Base-by-base conservation (phyloP, 2,888 invertebrate genomes). In the Epirrhoe tristata region DNA sequence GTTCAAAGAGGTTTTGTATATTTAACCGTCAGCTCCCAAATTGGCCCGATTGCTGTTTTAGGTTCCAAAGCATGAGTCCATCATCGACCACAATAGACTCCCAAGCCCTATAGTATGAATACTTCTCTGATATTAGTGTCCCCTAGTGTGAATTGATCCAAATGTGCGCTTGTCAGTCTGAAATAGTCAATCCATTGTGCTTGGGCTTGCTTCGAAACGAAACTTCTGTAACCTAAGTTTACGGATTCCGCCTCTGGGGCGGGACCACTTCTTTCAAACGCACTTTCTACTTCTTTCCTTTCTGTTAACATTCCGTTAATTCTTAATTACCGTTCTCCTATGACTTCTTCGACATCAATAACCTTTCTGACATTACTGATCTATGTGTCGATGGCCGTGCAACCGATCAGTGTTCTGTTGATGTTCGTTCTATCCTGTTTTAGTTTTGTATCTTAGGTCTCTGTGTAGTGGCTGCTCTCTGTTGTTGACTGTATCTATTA, bases 391-490 rank as follows among this genome's bases (percentile, higher is more conserved):
- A 75, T 72, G 74, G 70, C 75, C 73, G 74, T 77, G 75, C 69
- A 77, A 78, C 78, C 78, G 84, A 85, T 86, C 88, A 84, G 84
- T 86, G 83, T 85, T 73, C 80, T 83, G 85, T 86, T 83, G 83
- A 81, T 86, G 82, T 85, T 80, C 79, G 82, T 83, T 87, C 84
- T 89, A 79, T 88, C 86, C 86, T 88, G 77, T 90, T 90, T 91
- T 91, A 91, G 90, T 91, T 88, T 85, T 87, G 85, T 89, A 89
- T 86, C 81, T 84, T 89, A 89, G 87, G 89, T 91, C 85, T 93
- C 90, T 93, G 93, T 93, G 92, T 94, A 94, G 93, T 93, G 93
- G 93, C 94, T 94, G 94, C 88, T 93, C 88, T 91, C 90, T 93
- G 93, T 94, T 94, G 93, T 93, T 89, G 89, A 90, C 86, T 93